Evolutionary conservation across 2,797 vertebrate species (phyloP).

Genomic region (Oreortyx pictus): DNA sequence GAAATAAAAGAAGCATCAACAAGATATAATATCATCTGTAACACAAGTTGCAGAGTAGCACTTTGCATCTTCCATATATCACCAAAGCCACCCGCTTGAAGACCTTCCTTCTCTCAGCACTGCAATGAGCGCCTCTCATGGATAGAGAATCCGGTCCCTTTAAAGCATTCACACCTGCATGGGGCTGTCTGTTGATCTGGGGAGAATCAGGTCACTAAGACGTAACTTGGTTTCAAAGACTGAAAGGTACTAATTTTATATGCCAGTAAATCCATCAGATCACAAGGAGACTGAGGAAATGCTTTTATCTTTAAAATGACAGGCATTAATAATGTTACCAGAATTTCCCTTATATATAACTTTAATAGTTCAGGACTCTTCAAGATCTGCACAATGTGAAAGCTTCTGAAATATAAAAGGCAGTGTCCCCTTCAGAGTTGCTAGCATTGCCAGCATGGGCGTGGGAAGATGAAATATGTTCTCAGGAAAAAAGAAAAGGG

Average conservation of each 20-base stretch:
- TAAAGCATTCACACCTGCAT: constrained; percentile 34
- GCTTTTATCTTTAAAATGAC: constrained; percentile 76
- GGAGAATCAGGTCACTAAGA: constrained; percentile 74
- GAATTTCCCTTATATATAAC: constrained; percentile 69
- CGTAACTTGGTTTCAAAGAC: constrained; percentile 65
- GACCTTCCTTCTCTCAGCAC: background rate
- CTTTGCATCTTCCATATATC: background rate
- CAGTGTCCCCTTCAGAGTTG: constrained; percentile 66
- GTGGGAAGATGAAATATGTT: constrained; percentile 15
- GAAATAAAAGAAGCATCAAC: background rate
- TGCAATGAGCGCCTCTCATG: rapidly evolving
- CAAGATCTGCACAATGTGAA: constrained; percentile 43
- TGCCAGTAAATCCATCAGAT: constrained; percentile 79
- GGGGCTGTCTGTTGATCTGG: constrained; percentile 55
- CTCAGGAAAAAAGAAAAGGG: background rate
- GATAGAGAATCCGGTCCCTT: background rate
- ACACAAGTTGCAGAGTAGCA: background rate
- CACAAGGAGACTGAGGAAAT: constrained; percentile 73
- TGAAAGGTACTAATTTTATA: constrained; percentile 79
- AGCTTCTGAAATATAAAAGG: constrained; percentile 64
- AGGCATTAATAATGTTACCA: constrained; percentile 77
- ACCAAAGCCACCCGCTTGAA: background rate
- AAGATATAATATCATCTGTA: background rate
- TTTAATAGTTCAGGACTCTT: constrained; percentile 55
- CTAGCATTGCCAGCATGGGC: background rate